Percentiles rank a stretch among this genome's conserved stretches.
Evolutionary conservation across 2,888 invertebrate species (phyloP).

Genomic region (Ormyrus nitidulus): DNA sequence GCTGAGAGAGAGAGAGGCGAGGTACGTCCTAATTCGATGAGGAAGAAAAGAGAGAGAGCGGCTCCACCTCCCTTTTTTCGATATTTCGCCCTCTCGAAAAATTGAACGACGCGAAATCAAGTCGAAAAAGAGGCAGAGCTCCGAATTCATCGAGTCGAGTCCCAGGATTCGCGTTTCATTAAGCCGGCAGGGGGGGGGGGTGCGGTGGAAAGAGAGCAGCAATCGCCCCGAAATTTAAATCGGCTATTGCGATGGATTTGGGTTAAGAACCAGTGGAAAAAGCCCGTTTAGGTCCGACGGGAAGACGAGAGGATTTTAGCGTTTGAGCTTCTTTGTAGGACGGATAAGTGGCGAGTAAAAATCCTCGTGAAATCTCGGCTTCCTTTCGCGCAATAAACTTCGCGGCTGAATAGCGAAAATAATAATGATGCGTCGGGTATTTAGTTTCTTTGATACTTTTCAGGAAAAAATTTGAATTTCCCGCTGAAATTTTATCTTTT

Average conservation of each 20-base stretch:
- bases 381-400: too few relatives aligned
- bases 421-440: too few relatives aligned
- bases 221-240: constrained; percentile 19
- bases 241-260: constrained; percentile 29
- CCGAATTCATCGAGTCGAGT: constrained; percentile 11
- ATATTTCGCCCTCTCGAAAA: neutral
- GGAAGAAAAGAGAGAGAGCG: neutral
- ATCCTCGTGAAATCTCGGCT: too few relatives aligned
- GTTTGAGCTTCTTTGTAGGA: constrained; percentile 7
- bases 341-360: neutral
- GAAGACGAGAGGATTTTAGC: neutral
- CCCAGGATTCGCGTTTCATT: constrained; percentile 25
- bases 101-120: neutral
- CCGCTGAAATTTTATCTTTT: too few relatives aligned
- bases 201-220: neutral
- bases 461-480: too few relatives aligned
- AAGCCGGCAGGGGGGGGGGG: neutral
- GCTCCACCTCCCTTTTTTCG: neutral
- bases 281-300: constrained; percentile 13
- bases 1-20: neutral
- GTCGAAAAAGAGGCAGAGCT: neutral
- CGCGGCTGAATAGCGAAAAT: too few relatives aligned
- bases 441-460: too few relatives aligned
- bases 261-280: constrained; percentile 27
- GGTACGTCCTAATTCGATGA: constrained; percentile 45